Evolutionary conservation across 2,113 vertebrate species (phyloP), one percentile per base, ranked within the genome.

Genomic region (Bubalus kerabau): DNA sequence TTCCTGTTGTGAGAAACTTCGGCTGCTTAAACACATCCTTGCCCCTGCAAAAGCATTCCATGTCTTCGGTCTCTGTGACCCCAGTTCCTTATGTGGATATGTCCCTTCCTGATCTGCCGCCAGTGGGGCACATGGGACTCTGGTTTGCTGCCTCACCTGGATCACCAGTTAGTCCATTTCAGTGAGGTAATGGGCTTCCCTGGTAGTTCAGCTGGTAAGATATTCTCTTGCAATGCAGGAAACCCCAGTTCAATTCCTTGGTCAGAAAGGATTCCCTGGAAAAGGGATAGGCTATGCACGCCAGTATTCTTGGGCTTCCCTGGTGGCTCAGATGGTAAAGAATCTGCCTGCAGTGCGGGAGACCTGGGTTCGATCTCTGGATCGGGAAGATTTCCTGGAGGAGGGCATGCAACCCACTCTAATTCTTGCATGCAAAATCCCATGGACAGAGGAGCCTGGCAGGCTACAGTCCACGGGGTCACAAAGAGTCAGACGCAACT

Each of bases 1-100:
- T 98, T 98, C 94, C 91, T 36, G 59, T 7, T n/a, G 97, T 74
- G 87, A 92, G 94, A 96, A 54, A 92, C 93, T 43, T 3, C 30
- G 67, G 26, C 19, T 2, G 30, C 96, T 97, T 96, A 97, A 98
- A 97, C 32, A 1, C 0, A 0, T 80, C 26, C 94, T 85, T 14
- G 9, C 50, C 91, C 57, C 60, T 76, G 23, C 32, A 1, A 54
- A 32, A 23, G 36, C 32, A 54, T 64, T 46, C 90, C 32, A 30
- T 54, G 92, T 95, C 5, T 74, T 59, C 46, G 76, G 90, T 5
- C 2, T 5, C 21, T 54, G 30, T 10, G 48, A 46, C 48, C 88
- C 19, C 6, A 1, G 0, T 10, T 19, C 12, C 23, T 57, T 48
- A 59, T 40, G 24, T 1, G 2, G 9, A 24, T 5, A 0, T 2